phyloP scores from a whole-genome alignment of 2,888 invertebrate genomes.

The Troilus luridus region DNA sequence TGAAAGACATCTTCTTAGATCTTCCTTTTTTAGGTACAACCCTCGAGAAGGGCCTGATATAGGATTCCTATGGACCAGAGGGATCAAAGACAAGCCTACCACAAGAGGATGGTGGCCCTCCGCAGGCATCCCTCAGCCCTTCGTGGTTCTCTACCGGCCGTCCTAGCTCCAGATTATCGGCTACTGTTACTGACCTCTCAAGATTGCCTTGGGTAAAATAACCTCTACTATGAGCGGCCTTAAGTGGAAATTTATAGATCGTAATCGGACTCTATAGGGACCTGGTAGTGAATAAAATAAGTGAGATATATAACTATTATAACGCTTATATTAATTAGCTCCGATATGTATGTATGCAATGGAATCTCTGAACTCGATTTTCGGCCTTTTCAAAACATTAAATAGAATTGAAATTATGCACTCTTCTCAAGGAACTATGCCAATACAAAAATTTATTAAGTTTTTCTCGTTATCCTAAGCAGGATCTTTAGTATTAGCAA shows the following conservation, averaged over 20 bases:
- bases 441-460: no score
- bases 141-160: background rate
- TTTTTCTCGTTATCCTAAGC: no score
- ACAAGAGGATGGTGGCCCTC: background rate
- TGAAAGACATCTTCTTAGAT: background rate
- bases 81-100: background rate
- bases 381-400: no score
- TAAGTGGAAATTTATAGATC: background rate
- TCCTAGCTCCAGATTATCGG: background rate
- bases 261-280: background rate
- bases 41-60: background rate
- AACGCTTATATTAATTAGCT: no score
- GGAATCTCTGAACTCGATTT: no score
- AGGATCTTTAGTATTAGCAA: no score
- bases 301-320: no score
- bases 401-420: no score
- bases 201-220: background rate
- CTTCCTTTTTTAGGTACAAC: background rate
- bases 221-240: background rate
- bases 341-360: no score
- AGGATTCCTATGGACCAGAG: background rate
- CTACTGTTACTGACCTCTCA: background rate
- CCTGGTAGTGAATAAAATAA: background rate
- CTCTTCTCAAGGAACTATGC: no score
- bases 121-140: background rate